These are phyloP conservation scores for Acanthosepion pharaonis DNA, from an alignment of 2,888 invertebrate species.

Conservation along the genomic window DNA sequence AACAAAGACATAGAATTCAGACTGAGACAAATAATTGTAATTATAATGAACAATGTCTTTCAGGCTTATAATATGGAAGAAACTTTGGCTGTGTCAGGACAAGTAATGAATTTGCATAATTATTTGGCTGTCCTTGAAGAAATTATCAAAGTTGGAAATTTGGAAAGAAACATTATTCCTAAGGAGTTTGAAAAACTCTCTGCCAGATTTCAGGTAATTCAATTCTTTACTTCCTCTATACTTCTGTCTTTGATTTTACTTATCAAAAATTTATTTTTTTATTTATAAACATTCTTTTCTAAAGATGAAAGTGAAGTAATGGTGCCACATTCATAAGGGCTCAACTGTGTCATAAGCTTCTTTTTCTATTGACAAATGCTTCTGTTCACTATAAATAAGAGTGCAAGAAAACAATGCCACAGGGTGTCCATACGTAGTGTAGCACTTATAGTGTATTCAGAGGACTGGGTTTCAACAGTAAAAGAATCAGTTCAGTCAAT, in stretches of 20 bases:
- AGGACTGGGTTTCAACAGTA: too few species aligned
- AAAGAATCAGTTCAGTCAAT: too few species aligned
- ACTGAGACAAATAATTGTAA: background rate
- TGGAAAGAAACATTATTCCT: constrained; percentile 63
- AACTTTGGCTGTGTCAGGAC: constrained; percentile 71
- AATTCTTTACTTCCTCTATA: background rate
- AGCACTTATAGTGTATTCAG: too few species aligned
- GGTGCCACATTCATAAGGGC: too few species aligned
- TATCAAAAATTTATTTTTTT: too few species aligned
- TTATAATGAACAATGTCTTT: constrained; percentile 38
- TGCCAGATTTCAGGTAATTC: constrained; percentile 67
- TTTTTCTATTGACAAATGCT: too few species aligned
- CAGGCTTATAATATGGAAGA: constrained; percentile 73
- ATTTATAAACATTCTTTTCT: too few species aligned
- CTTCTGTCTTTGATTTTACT: background rate
- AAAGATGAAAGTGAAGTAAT: too few species aligned
- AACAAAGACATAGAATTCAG: background rate
- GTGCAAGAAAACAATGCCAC: too few species aligned
- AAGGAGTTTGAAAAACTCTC: constrained; percentile 61
- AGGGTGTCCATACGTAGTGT: too few species aligned
- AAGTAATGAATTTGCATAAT: constrained; percentile 73
- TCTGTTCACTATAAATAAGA: too few species aligned
- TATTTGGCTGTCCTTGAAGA: constrained; percentile 71
- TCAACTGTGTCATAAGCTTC: too few species aligned
- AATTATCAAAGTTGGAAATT: constrained; percentile 70